These are phyloP conservation scores for Chauna torquata DNA, from an alignment of 2,113 vertebrate genomes.

Conservation along the genomic window DNA sequence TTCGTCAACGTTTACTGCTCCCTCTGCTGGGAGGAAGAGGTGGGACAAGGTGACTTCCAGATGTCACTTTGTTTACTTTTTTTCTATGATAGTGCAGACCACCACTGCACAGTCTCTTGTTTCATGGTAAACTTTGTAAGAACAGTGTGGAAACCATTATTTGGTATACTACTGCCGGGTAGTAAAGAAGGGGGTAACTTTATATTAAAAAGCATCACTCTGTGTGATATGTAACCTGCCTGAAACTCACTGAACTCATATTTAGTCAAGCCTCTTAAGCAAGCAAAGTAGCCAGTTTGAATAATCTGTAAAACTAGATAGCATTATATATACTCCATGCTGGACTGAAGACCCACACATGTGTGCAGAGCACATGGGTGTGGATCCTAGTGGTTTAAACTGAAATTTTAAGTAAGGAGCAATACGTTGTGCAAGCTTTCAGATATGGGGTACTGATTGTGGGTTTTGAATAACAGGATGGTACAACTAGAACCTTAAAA, in stretches of 20 bases:
- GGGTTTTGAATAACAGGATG: not conserved
- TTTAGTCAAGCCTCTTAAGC: not conserved
- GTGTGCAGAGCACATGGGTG: not conserved
- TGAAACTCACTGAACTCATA: not conserved
- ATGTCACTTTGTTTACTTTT: not conserved
- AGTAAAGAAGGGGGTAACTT: not conserved
- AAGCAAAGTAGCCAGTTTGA: not conserved
- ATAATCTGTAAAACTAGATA: not conserved
- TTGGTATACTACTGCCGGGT: rapidly evolving
- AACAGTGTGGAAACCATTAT: not conserved
- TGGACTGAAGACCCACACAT: rapidly evolving
- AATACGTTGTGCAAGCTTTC: rapidly evolving
- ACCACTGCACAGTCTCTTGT: not conserved
- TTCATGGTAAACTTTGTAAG: rapidly evolving
- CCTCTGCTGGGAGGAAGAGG: not conserved
- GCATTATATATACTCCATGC: rapidly evolving
- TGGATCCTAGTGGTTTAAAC: not conserved
- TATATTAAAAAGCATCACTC: not conserved
- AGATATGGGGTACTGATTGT: not conserved
- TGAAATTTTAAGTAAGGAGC: not conserved
- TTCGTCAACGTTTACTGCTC: not conserved
- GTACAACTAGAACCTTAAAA: not conserved
- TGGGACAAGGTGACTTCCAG: not conserved
- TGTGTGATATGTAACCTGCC: not conserved
- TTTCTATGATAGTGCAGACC: too few relatives aligned